Base-by-base conservation (phyloP, 1,140 invertebrate genomes). In the Contarinia nasturtii region DNA sequence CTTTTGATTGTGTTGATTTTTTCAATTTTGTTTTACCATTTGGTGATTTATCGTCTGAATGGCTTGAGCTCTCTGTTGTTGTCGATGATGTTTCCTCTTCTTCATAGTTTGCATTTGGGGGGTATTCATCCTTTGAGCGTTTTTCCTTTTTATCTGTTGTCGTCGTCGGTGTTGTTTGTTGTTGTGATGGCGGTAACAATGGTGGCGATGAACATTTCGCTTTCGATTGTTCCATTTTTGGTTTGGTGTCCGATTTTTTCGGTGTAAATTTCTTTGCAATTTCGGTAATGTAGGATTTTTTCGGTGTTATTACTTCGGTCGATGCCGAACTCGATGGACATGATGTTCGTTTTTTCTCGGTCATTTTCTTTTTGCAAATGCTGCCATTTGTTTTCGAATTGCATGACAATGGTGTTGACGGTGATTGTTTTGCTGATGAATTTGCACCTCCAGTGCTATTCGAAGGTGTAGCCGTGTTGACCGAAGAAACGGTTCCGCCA, bases 41-140 rank as follows among this genome's bases (percentile, higher is more conserved):
- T 2, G 46, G 44, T 44, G 7, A 44, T 20, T 45, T 45, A 34
- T 19, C 33, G 17, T 27, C 40, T 14, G 34, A 22, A 19, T 47
- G 20, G 14, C 14, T 10, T 21, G 19, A 33, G 52, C 76, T 77
- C 55, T 82, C 79, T 11, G 79, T 81, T 7, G 79, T 82, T 1
- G 79, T 80, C 1, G 80, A 81, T 11, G 77, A 81, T 2, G 75
- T 27, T 27, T 27, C 27, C 10, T 27, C 27, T 10, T 27, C 27
- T 27, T 27, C 27, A 27, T 5, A 27, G 10, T 27, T 27, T 3
- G 27, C 27, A 27, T 3, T 27, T 10, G 27, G 27, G 4, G 27
- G n/a, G n/a, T n/a, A 76, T 52, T 82, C 79, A 55, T 80, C 77
- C 56, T 78, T 75, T 11, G 65, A 67, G 50, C 61, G 68, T 55